Percentiles rank a stretch among this genome's conserved stretches.
Conservation (phyloP, 2,113 vertebrate species). For the Procavia capensis region DNA sequence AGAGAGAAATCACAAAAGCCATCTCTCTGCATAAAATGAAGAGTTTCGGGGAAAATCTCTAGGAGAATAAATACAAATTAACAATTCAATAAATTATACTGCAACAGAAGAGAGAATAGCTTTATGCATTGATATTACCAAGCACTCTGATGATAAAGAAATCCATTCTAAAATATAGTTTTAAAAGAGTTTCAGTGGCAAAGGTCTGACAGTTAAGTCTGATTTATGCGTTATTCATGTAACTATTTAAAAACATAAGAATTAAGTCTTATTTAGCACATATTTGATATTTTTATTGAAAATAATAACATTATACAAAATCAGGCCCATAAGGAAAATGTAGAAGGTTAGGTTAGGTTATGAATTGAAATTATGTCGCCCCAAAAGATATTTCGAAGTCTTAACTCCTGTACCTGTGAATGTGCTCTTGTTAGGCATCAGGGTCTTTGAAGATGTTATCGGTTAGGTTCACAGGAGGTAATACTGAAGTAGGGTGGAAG, state of each 20-base stretch:
- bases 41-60: not conserved
- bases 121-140: not conserved
- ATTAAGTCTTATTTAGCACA: not conserved
- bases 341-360: not conserved
- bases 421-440: too few relatives aligned
- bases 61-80: not conserved
- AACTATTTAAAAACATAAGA: not conserved
- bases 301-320: not conserved
- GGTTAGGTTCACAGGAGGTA: too few relatives aligned
- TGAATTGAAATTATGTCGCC: too few relatives aligned
- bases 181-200: not conserved
- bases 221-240: not conserved
- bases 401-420: too few relatives aligned
- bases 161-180: not conserved
- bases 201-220: not conserved
- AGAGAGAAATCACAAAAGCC: not conserved
- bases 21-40: not conserved
- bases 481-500: too few relatives aligned
- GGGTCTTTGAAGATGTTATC: too few relatives aligned
- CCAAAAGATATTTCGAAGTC: too few relatives aligned
- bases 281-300: not conserved
- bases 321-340: not conserved
- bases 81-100: not conserved
- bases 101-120: not conserved
- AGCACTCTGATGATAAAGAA: not conserved